Conservation (phyloP, 2,888 invertebrate genomes). For the Limnephilus marmoratus region DNA sequence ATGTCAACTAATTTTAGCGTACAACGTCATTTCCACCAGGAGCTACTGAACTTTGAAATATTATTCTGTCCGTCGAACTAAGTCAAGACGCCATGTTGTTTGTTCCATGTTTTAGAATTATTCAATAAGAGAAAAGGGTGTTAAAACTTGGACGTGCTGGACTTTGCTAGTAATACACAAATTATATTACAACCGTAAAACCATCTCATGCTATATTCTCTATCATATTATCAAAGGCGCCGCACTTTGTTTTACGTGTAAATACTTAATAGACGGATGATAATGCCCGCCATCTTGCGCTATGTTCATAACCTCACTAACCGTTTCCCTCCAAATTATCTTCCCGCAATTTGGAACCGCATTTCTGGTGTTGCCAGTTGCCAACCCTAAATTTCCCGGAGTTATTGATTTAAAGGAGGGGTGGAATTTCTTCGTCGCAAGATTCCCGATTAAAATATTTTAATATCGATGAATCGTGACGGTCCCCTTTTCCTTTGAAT, state of each 20-base stretch:
- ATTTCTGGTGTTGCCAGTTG: constrained; percentile 53
- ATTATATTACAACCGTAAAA: not conserved
- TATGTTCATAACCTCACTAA: constrained; percentile 43
- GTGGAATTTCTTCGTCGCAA: not conserved
- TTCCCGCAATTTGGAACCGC: constrained; percentile 46
- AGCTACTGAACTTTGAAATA: too few species aligned
- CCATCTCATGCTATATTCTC: not conserved
- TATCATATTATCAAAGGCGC: not conserved
- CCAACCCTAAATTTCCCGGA: constrained; percentile 52
- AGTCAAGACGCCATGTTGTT: too few species aligned
- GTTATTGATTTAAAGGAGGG: constrained; percentile 52
- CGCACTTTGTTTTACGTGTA: constrained; percentile 29
- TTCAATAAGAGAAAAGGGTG: too few species aligned
- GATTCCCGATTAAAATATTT: constrained; percentile 18
- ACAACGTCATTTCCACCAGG: too few species aligned
- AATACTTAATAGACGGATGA: constrained; percentile 8
- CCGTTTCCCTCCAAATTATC: constrained; percentile 57
- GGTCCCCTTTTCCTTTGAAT: not conserved
- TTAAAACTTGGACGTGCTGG: not conserved
- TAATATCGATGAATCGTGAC: constrained; percentile 7
- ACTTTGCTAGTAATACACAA: not conserved
- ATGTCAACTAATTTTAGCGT: too few species aligned
- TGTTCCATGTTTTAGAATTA: too few species aligned
- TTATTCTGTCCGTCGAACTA: too few species aligned
- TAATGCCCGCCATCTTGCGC: not conserved